Base-by-base conservation (phyloP, 2,888 invertebrate genomes). In the Platycheirus rosarum region DNA sequence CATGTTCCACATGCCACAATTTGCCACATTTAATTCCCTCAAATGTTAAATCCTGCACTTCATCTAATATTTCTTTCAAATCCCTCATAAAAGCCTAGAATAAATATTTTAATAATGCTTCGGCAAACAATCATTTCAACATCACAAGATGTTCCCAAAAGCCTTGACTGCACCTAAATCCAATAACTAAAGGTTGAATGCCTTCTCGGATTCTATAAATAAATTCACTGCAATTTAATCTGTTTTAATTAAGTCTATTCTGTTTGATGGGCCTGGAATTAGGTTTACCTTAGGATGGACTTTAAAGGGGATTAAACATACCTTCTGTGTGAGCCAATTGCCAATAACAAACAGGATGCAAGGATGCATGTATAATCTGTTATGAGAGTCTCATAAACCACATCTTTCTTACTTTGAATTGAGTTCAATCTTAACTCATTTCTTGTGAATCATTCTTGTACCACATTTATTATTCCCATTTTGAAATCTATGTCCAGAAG, bases 211-310 rank as follows among this genome's bases (percentile, higher is more conserved):
- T 32, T 8, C 8, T 8, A 5, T 20, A n/a, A 77, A 23, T 51
- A 60, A 16, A 51, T 69, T 65, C 49, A n/a, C n/a, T n/a, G n/a
- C n/a, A n/a, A n/a, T 60, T n/a, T n/a, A 57, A 79, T 79, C 68
- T 37, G 5, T 49, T 63, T 80, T 66, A 70, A 75, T 75, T 70
- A 75, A 75, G 69, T 51, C 57, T 29, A 65, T 60, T 60, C 60
- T 62, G 32, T 32, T 32, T 29, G 16, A 13, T 20, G 23, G 1
- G n/a, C 0, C 18, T 16, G 2, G 13, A 7, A 44, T 14, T 29
- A 60, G 32, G 20, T 14, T 51, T 26, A 23, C 11, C 60, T 65
- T 4, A 29, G 37, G 13, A 6, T 44, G 44, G 44, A 51, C 35
- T 46, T 46, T 18, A 37, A 57, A 16, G 48, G 29, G 13, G 18